Base-by-base conservation (phyloP, 2,888 invertebrate species). In the Listrodromus nycthemerus region DNA sequence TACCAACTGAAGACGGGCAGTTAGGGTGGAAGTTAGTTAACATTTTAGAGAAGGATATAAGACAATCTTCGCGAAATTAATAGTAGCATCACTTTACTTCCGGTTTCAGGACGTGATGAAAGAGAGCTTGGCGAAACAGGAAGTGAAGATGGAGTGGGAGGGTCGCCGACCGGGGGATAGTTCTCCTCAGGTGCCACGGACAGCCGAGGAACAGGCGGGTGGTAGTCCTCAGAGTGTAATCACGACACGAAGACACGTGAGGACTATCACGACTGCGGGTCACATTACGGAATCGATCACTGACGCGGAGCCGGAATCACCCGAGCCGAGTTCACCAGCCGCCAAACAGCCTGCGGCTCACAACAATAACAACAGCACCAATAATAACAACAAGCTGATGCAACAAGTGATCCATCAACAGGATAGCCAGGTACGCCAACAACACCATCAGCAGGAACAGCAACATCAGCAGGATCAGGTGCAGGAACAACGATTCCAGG, bases 181-280 rank as follows among this genome's bases (percentile, higher is more conserved):
- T 63, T 89, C 89, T 27, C 89, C 90, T 0, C 89, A 89, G 61
- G 82, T 89, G 2, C 79, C 84, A 1, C 84, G 88, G 65, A 80
- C 86, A 10, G 88, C 89, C 3, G 91, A 92, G 3, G 89, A 89
- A 30, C 91, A 88, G 30, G 82, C 90, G 6, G 84, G 76, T 1
- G 89, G 85, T n/a, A 92, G 89, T 79, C 91, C 93, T 0, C 92
- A 90, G 5, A 92, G 92, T 19, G 95, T 95, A 24, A 95, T 95
- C 90, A 95, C 95, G 13, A 94, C 94, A 37, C 94, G 95, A 10
- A 94, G 95, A 76, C 94, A 94, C 83, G 94, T 95, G 69, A 94
- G 95, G 69, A 95, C 95, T 41, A 95, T 95, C 89, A 95, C 95
- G 27, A 94, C 95, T 10, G 94, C 95, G 61, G 95, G 95, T 2